These are phyloP conservation scores for Porites lobata DNA, from an alignment of 92 coral and sea anemone species.

Conservation along the genomic window DNA sequence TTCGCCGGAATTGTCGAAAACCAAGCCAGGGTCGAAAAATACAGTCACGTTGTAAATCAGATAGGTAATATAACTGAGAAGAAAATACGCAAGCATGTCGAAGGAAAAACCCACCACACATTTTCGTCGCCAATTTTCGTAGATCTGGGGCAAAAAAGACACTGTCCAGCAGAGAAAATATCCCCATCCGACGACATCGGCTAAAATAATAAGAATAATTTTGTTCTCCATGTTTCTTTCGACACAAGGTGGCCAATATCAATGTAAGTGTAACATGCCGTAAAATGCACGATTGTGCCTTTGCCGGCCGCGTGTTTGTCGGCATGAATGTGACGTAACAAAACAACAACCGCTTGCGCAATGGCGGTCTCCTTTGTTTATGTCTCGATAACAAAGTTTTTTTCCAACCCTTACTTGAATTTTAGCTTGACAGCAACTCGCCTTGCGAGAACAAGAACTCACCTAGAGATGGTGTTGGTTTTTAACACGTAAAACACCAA, in stretches of 20 bases:
- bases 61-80: slow-evolving; percentile 80
- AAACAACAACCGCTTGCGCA: neutral
- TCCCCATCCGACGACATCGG: slow-evolving; percentile 91
- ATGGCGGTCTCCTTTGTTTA: too few species aligned
- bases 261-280: too few species aligned
- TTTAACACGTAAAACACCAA: too few species aligned
- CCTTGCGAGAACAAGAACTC: too few species aligned
- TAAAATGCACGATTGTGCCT: too few species aligned
- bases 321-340: slow-evolving; percentile 1
- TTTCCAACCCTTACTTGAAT: too few species aligned
- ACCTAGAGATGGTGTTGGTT: too few species aligned
- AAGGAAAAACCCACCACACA: slow-evolving; percentile 88
- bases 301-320: too few species aligned
- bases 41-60: slow-evolving; percentile 79
- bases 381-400: too few species aligned
- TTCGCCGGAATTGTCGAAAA: slow-evolving; percentile 58
- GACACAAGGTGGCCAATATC: too few species aligned
- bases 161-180: slow-evolving; percentile 88
- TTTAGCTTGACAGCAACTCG: too few species aligned
- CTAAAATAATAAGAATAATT: slow-evolving; percentile 49
- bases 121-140: slow-evolving; percentile 89
- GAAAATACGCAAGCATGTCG: slow-evolving; percentile 86
- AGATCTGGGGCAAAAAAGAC: slow-evolving; percentile 85
- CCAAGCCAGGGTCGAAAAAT: slow-evolving; percentile 67
- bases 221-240: slow-evolving; percentile 50